Evolutionary conservation across 2,888 invertebrate genomes (phyloP).

Genomic region (Agrochola macilenta): DNA sequence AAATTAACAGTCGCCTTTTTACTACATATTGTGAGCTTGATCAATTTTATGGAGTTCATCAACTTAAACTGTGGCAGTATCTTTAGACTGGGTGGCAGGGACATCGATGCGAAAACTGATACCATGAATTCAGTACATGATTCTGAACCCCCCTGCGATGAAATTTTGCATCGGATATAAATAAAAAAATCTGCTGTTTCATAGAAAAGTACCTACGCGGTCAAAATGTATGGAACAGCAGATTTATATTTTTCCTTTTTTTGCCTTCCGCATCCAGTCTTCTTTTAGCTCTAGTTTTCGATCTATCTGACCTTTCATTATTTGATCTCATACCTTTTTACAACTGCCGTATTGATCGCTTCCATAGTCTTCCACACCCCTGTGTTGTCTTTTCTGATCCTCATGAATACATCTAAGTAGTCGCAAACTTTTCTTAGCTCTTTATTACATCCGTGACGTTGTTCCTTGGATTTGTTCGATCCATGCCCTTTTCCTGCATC

Average conservation of each 20-base stretch:
- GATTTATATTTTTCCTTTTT: no score
- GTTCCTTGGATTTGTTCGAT: not conserved
- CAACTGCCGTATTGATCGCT: not conserved
- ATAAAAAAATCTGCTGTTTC: no score
- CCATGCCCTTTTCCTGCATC: not conserved
- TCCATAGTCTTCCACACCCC: not conserved
- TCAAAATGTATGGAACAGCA: no score
- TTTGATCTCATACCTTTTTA: not conserved
- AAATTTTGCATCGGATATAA: no score
- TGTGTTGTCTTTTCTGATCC: not conserved
- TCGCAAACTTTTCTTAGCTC: not conserved
- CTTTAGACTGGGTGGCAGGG: not conserved
- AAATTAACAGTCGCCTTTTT: conserved; percentile 42
- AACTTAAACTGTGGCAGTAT: not conserved
- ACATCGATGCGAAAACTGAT: no score
- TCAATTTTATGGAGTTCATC: conserved; percentile 20
- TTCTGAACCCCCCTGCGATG: no score
- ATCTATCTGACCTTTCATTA: not conserved
- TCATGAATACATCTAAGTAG: not conserved
- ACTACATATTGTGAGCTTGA: conserved; percentile 25
- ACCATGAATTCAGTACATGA: no score
- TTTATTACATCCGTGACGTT: not conserved
- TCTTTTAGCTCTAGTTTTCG: not conserved
- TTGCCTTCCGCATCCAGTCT: no score
- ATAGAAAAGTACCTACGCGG: no score